phyloP scores from a whole-genome alignment of 2,888 invertebrate species.

The Harpalus rufipes region DNA sequence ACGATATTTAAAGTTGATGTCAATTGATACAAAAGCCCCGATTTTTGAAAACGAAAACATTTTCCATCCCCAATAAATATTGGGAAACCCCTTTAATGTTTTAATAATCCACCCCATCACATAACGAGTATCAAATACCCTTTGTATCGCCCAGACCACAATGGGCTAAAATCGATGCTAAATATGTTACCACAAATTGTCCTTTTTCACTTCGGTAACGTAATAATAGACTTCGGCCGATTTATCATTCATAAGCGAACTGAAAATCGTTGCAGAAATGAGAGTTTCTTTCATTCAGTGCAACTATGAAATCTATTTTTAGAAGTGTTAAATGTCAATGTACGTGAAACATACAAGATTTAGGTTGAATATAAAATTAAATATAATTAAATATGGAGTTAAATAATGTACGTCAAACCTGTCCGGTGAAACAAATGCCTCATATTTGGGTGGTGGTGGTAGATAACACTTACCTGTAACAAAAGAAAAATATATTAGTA shows the following conservation, averaged over 20 bases:
- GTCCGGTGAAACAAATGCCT: not conserved
- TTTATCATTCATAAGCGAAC: not conserved
- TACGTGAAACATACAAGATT: not conserved
- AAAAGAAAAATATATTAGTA: not conserved
- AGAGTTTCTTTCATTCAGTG: not conserved
- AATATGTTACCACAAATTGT: slow-evolving; percentile 5
- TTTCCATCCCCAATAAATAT: slow-evolving; percentile 12
- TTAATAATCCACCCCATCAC: slow-evolving; percentile 27
- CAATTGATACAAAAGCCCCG: not conserved
- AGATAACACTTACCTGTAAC: not conserved
- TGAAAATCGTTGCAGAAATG: not conserved
- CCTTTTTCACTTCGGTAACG: not conserved
- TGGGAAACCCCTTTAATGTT: slow-evolving; percentile 29
- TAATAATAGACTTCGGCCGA: not conserved
- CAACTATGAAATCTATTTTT: not conserved
- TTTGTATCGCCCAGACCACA: slow-evolving; percentile 12
- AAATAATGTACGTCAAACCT: not conserved
- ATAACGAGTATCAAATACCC: slow-evolving; percentile 45
- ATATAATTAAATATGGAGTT: not conserved
- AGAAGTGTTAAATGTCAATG: not conserved
- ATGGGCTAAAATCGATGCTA: not conserved
- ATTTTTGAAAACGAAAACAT: slow-evolving; percentile 2
- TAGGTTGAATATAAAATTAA: not conserved
- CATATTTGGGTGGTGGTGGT: not conserved
- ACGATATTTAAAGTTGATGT: not conserved